Percentiles rank a stretch among this genome's conserved stretches.
Conservation (phyloP, 2,888 invertebrate genomes). For the Carterocephalus palaemon region DNA sequence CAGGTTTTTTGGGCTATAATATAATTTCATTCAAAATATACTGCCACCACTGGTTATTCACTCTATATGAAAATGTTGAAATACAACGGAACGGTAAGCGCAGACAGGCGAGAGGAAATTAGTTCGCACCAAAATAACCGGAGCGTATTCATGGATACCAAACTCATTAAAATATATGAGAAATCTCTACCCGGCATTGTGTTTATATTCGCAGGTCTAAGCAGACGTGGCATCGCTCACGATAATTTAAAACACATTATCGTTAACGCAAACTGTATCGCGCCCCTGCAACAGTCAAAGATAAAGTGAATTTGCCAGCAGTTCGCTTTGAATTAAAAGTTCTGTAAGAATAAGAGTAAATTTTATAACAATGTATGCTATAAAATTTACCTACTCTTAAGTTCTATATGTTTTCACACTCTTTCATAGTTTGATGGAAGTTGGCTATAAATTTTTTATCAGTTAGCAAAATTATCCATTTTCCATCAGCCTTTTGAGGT, state of each 20-base stretch:
- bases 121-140: slow-evolving; percentile 9
- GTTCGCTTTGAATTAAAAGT: too few relatives aligned
- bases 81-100: background rate
- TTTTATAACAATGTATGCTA: too few relatives aligned
- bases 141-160: slow-evolving; percentile 15
- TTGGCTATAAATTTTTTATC: too few relatives aligned
- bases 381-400: too few relatives aligned
- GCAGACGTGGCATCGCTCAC: slow-evolving; percentile 5
- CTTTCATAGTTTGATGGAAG: too few relatives aligned
- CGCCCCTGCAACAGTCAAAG: background rate
- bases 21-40: too few relatives aligned
- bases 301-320: too few relatives aligned
- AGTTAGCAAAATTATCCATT: too few relatives aligned
- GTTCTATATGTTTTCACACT: too few relatives aligned
- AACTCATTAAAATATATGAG: slow-evolving; percentile 24
- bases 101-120: slow-evolving; percentile 11
- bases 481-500: too few relatives aligned
- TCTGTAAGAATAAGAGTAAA: too few relatives aligned
- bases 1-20: too few relatives aligned
- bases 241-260: slow-evolving; percentile 19
- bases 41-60: background rate
- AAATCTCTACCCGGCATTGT: slow-evolving; percentile 16
- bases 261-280: slow-evolving; percentile 3
- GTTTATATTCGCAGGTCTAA: slow-evolving; percentile 17
- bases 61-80: background rate